These are phyloP conservation scores for Actenoides hombroni DNA, from an alignment of 2,113 vertebrate species.

Conservation along the genomic window DNA sequence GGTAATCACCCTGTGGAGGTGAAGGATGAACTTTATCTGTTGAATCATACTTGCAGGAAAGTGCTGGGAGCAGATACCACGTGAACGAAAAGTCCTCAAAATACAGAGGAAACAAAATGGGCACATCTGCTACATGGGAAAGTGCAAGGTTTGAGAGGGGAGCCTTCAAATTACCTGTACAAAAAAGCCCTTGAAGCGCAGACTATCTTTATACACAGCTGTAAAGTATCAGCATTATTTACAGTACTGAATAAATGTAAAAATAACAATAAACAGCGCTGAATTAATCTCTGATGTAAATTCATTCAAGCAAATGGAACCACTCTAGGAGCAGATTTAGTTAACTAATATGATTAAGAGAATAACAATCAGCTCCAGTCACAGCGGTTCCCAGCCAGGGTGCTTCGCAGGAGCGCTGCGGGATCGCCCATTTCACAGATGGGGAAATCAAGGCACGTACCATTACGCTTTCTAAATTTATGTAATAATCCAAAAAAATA, in stretches of 20 bases:
- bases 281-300: constrained; percentile 61
- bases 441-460: background rate
- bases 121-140: background rate
- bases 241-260: constrained; percentile 47
- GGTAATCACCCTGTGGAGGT: background rate
- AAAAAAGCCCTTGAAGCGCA: background rate
- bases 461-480: background rate
- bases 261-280: constrained; percentile 30
- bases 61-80: background rate
- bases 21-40: constrained; percentile 26
- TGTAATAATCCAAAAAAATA: background rate
- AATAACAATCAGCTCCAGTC: constrained; percentile 33
- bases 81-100: constrained; percentile 45
- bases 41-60: constrained; percentile 17
- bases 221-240: constrained; percentile 48
- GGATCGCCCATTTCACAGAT: background rate
- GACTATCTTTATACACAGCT: background rate
- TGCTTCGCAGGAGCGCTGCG: background rate
- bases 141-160: background rate
- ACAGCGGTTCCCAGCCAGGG: background rate
- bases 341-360: constrained; percentile 61
- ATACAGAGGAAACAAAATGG: constrained; percentile 7
- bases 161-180: background rate
- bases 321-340: constrained; percentile 55
- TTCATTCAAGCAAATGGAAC: constrained; percentile 65